Percentiles rank a stretch among this genome's conserved stretches.
These are phyloP conservation scores for Leptinotarsa juncta DNA, from an alignment of 2,888 invertebrate species.

Conservation along the genomic window DNA sequence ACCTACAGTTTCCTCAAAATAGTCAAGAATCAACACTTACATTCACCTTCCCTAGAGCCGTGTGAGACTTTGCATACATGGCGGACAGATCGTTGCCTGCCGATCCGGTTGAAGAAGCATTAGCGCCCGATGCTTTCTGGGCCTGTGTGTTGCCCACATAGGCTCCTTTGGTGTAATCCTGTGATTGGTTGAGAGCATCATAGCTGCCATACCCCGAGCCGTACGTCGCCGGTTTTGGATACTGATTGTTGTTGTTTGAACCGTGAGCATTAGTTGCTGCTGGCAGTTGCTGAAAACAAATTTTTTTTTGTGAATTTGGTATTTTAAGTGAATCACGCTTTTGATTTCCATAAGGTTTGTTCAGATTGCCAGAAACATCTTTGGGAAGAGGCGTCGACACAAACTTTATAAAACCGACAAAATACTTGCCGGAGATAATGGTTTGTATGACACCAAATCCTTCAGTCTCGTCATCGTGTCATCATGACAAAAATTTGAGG, in stretches of 20 bases:
- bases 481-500: conserved; percentile 43
- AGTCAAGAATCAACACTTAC: conserved; percentile 70
- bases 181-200: conserved; percentile 67
- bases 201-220: conserved; percentile 73
- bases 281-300: conserved; percentile 72
- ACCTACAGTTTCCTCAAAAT: no score
- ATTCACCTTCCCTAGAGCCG: conserved; percentile 90
- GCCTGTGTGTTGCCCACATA: conserved; percentile 67
- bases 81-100: conserved; percentile 81
- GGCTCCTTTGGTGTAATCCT: conserved; percentile 67
- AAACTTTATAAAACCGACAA: conserved; percentile 37
- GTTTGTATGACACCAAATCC: conserved; percentile 29
- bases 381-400: conserved; percentile 8
- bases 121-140: conserved; percentile 65
- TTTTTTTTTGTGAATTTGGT: no score
- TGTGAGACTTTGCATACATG: conserved; percentile 90
- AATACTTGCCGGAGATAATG: conserved; percentile 46
- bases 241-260: conserved; percentile 77
- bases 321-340: no score
- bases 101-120: conserved; percentile 61
- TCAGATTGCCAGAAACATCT: conserved; percentile 38
- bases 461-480: conserved; percentile 57
- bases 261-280: conserved; percentile 79
- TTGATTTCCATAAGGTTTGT: not conserved
- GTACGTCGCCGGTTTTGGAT: conserved; percentile 73